Conservation (phyloP, 2,797 vertebrate species). For the Dermochelys coriacea region DNA sequence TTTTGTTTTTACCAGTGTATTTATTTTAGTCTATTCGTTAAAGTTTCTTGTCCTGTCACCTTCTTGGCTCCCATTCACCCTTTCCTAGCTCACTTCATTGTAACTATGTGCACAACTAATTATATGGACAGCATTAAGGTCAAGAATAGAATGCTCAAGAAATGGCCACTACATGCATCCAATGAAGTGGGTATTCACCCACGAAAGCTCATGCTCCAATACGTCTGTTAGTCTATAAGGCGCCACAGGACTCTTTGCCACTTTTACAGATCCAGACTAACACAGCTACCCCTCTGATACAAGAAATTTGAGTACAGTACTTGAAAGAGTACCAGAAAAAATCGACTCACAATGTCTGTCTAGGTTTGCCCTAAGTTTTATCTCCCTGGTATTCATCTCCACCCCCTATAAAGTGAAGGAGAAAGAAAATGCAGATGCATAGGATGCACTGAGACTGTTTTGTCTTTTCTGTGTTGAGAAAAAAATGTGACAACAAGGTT, state of each 20-base stretch:
- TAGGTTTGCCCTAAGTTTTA: not conserved
- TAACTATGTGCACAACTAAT: rapidly evolving
- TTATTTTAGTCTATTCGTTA: not conserved
- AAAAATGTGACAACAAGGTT: not conserved
- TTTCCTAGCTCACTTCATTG: not conserved
- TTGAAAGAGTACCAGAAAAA: not conserved
- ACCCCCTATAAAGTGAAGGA: not conserved
- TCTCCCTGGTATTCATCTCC: not conserved
- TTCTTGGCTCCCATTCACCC: not conserved
- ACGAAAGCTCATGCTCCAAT: too few species aligned
- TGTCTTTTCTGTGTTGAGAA: constrained; percentile 19
- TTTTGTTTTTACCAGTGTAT: not conserved
- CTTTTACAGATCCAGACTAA: too few species aligned
- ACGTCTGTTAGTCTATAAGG: too few species aligned
- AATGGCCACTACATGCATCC: not conserved
- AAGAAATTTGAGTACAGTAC: not conserved
- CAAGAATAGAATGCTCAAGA: not conserved
- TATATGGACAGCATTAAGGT: not conserved
- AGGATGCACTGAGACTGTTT: not conserved
- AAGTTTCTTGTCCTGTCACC: not conserved
- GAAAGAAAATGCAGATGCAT: not conserved
- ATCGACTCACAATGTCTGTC: not conserved
- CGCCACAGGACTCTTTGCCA: too few species aligned
- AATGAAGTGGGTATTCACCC: too few species aligned
- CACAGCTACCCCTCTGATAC: too few species aligned